Conservation (phyloP, 2,888 invertebrate genomes). For the Drosophila mayaguana region DNA sequence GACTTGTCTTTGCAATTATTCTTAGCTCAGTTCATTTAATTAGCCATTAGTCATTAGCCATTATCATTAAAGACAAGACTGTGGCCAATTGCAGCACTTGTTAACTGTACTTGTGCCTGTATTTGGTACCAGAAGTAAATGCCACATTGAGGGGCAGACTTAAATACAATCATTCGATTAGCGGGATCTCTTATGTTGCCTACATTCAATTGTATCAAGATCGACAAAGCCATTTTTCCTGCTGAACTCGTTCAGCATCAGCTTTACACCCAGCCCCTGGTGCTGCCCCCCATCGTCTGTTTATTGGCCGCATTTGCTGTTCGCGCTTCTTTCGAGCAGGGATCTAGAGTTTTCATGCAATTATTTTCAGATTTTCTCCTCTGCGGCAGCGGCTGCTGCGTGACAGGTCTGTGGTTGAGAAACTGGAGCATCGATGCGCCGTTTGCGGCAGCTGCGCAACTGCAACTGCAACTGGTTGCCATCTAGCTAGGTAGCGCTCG, state of each 20-base stretch:
- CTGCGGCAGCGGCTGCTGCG: slow-evolving; percentile 59
- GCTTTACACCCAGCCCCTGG: slow-evolving; percentile 4
- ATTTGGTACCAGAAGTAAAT: slow-evolving; percentile 30
- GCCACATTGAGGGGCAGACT: slow-evolving; percentile 38
- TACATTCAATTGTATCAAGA: slow-evolving; percentile 51
- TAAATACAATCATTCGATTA: slow-evolving; percentile 65
- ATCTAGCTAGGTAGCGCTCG: slow-evolving; percentile 12
- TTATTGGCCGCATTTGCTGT: slow-evolving; percentile 66
- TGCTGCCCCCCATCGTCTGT: slow-evolving; percentile 24
- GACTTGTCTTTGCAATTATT: slow-evolving; percentile 7
- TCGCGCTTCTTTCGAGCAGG: slow-evolving; percentile 64
- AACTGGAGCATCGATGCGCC: slow-evolving; percentile 78
- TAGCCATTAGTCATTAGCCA: slow-evolving; percentile 11
- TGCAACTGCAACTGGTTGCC: slow-evolving; percentile 42
- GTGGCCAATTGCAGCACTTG: slow-evolving; percentile 5
- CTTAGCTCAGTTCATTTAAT: slow-evolving; percentile 13
- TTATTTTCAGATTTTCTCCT: slow-evolving; percentile 80
- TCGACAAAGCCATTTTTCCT: slow-evolving; percentile 64
- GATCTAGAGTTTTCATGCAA: slow-evolving; percentile 73
- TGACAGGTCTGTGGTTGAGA: slow-evolving; percentile 81
- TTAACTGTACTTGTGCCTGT: slow-evolving; percentile 49
- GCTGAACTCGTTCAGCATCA: slow-evolving; percentile 65
- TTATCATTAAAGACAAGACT: slow-evolving; percentile 3
- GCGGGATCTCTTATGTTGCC: slow-evolving; percentile 57
- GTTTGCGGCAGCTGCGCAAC: slow-evolving; percentile 51